Conservation (phyloP, 2,888 invertebrate genomes). For the Quadriops clusia region DNA sequence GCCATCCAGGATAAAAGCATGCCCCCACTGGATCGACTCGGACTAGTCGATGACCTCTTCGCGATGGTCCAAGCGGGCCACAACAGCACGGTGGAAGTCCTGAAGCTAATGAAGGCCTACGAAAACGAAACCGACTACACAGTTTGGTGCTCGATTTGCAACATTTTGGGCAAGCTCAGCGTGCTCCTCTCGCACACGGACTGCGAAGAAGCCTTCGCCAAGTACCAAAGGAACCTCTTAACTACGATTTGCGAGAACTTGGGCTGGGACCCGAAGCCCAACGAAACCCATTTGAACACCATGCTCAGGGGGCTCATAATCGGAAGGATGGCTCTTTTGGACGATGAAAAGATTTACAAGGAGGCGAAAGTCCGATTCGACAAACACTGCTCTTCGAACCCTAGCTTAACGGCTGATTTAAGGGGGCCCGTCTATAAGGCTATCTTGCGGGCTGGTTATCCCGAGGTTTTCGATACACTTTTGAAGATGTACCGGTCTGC, state of each 20-base stretch:
- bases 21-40: slow-evolving; percentile 79
- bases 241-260: slow-evolving; percentile 57
- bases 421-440: slow-evolving; percentile 80
- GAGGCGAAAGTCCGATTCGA: slow-evolving; percentile 66
- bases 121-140: slow-evolving; percentile 80
- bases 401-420: slow-evolving; percentile 69
- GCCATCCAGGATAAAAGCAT: slow-evolving; percentile 66
- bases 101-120: slow-evolving; percentile 73
- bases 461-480: slow-evolving; percentile 62
- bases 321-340: slow-evolving; percentile 68
- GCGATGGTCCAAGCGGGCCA: slow-evolving; percentile 82
- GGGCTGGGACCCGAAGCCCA: slow-evolving; percentile 70
- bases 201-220: slow-evolving; percentile 57
- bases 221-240: slow-evolving; percentile 63
- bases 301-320: slow-evolving; percentile 76
- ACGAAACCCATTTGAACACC: slow-evolving; percentile 79
- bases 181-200: slow-evolving; percentile 70
- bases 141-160: slow-evolving; percentile 79
- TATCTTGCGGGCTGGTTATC: slow-evolving; percentile 57
- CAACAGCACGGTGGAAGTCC: slow-evolving; percentile 64
- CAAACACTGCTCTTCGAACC: slow-evolving; percentile 50
- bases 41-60: slow-evolving; percentile 81
- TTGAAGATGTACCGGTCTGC: slow-evolving; percentile 68
- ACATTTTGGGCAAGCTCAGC: slow-evolving; percentile 62
- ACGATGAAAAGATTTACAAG: slow-evolving; percentile 62